phyloP scores from a whole-genome alignment of 2,888 invertebrate species.

The Thereva nobilitata region DNA sequence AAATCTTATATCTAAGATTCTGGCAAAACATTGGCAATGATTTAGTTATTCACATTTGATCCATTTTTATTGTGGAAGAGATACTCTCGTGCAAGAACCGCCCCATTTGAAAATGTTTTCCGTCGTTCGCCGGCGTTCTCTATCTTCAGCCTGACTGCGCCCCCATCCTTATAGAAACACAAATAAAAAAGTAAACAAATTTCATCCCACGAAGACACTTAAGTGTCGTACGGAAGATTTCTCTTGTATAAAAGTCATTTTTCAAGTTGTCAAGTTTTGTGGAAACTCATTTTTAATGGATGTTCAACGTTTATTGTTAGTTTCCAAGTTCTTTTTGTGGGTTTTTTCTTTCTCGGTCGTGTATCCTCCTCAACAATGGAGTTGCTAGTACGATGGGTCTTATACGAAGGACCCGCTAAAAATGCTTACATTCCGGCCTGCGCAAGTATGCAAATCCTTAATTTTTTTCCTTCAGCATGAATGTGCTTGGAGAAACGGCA shows the following conservation, averaged over 20 bases:
- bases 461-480: too few relatives aligned
- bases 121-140: not conserved
- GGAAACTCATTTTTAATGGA: conserved; percentile 43
- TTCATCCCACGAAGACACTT: conserved; percentile 33
- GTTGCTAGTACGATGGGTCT: too few relatives aligned
- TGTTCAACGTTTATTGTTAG: conserved; percentile 41
- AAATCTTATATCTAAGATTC: too few relatives aligned
- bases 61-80: not conserved
- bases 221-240: conserved; percentile 34
- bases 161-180: not conserved
- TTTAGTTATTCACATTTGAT: conserved; percentile 16
- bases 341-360: too few relatives aligned
- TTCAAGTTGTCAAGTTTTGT: conserved; percentile 42
- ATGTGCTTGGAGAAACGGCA: too few relatives aligned
- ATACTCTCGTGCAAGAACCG: conserved; percentile 1
- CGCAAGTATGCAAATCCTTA: too few relatives aligned
- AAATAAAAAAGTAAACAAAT: conserved; percentile 31
- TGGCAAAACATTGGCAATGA: conserved; percentile 11
- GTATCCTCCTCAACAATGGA: too few relatives aligned
- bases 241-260: conserved; percentile 40
- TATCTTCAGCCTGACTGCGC: not conserved
- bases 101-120: conserved; percentile 14
- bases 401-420: too few relatives aligned
- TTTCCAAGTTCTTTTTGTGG: conserved; percentile 31
- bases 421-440: too few relatives aligned